These are phyloP conservation scores for Phasia obesa DNA, from an alignment of 2,888 invertebrate genomes.

Conservation along the genomic window DNA sequence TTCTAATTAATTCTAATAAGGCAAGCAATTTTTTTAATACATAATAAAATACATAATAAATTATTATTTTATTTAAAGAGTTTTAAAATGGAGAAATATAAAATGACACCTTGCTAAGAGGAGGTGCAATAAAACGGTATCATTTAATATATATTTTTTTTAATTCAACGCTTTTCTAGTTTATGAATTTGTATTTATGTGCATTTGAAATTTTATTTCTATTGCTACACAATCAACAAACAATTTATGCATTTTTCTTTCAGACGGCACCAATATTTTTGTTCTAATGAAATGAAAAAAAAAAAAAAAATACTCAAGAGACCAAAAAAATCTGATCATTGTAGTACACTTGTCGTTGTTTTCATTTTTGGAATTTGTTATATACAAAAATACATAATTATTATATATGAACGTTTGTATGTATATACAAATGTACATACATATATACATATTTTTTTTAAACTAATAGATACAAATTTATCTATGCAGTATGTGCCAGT, in stretches of 20 bases:
- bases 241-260: constrained; percentile 64
- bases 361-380: constrained; percentile 51
- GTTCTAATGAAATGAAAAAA: constrained; percentile 30
- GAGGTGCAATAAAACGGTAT: too few species aligned
- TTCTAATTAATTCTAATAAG: too few species aligned
- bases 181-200: constrained; percentile 29
- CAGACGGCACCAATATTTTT: constrained; percentile 73
- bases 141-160: background rate
- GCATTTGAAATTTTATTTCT: constrained; percentile 53
- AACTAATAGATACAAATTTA: background rate
- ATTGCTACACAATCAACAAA: constrained; percentile 47
- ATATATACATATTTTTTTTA: background rate
- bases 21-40: too few species aligned
- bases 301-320: constrained; percentile 15
- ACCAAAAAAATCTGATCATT: constrained; percentile 36
- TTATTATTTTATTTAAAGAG: too few species aligned
- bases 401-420: background rate
- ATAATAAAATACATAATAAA: too few species aligned
- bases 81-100: too few species aligned
- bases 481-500: background rate
- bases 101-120: too few species aligned
- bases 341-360: constrained; percentile 45
- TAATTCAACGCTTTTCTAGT: background rate
- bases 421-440: background rate
- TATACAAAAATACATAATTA: background rate